phyloP scores from a whole-genome alignment of 2,797 vertebrate genomes.

The Lepilemur ruficaudatus region DNA sequence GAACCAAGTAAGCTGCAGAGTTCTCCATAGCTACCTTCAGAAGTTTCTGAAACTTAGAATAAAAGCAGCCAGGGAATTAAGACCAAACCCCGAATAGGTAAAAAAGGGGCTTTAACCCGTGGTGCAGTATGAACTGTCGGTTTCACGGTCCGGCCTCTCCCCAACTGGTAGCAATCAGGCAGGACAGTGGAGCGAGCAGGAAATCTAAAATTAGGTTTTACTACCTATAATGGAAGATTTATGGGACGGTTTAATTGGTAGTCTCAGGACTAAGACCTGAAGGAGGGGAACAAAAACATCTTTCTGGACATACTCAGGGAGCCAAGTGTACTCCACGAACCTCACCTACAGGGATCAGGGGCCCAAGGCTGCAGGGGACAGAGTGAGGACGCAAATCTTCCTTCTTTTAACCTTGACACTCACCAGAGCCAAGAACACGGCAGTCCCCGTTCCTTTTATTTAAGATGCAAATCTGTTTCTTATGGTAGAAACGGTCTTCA shows the following conservation, averaged over 20 bases:
- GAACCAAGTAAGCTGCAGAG: conserved; percentile 48
- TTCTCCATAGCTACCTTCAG: not conserved
- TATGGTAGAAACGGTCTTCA: not conserved
- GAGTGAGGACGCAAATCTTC: conserved; percentile 34
- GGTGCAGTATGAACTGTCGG: conserved; percentile 57
- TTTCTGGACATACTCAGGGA: conserved; percentile 69
- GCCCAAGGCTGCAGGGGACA: conserved; percentile 36
- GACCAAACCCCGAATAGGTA: conserved; percentile 65
- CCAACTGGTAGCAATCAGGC: conserved; percentile 86
- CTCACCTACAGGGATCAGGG: conserved; percentile 53
- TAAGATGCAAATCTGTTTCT: not conserved
- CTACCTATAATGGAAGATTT: conserved; percentile 90
- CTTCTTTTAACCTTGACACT: not conserved
- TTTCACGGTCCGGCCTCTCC: conserved; percentile 77
- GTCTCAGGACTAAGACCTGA: conserved; percentile 84
- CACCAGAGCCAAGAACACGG: fast-evolving
- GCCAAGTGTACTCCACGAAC: conserved; percentile 51
- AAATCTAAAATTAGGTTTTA: conserved; percentile 93
- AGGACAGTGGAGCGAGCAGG: conserved; percentile 84
- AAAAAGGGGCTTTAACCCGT: conserved; percentile 49
- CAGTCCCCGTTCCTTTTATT: not conserved
- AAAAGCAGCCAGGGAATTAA: conserved; percentile 65
- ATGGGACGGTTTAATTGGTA: conserved; percentile 89
- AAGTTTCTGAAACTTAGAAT: conserved; percentile 32
- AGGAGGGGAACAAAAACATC: conserved; percentile 83